Evolutionary conservation across 2,113 vertebrate genomes (phyloP), one percentile per base, ranked within the genome.

Genomic region (Pseudopodoces humilis): DNA sequence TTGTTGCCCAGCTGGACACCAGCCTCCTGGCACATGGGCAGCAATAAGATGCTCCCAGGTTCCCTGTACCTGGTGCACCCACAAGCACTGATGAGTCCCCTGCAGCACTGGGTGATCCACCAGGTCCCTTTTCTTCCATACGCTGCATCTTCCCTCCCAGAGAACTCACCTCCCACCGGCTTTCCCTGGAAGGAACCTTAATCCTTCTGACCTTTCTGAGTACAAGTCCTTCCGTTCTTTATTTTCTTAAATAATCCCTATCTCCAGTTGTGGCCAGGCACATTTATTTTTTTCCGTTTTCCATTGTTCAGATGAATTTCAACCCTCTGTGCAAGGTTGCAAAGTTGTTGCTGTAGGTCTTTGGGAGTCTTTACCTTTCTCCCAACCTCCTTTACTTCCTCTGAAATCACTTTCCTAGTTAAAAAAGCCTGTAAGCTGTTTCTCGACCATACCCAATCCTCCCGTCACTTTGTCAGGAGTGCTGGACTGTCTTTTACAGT

Each of bases 341-440:
- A n/a, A 91, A 84, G 53, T 25, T 81, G 44, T 21, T 78, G 46
- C 47, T 83, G 31, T 14, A 62, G 17, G 46, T 83, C 49, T 94
- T 70, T 6, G 19, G 27, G 35, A 55, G 33, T 35, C 50, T 41
- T 33, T 72, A 56, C 39, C 33, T 78, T 52, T 49, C 15, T 88
- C n/a, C 44, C 50, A 80, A 43, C 2, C 30, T 63, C 39, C n/a
- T 82, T 86, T 59, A 74, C 64, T 44, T 82, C 56, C 72, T 92
- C 76, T 53, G 30, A 77, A 96, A 56, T 90, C 37, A 37, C 75
- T 67, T 92, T 50, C 77, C 52, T 55, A 55, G 50, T 93, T 90
- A 13, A 67, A 91, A 90, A 92, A 72, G 41, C 71, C 88, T 86
- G 18, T 50, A 77, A 94, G 95, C 76, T 81, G 50, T 74, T 94